phyloP scores from a whole-genome alignment of 2,797 vertebrate species.

The Hafferia zeledoni region DNA sequence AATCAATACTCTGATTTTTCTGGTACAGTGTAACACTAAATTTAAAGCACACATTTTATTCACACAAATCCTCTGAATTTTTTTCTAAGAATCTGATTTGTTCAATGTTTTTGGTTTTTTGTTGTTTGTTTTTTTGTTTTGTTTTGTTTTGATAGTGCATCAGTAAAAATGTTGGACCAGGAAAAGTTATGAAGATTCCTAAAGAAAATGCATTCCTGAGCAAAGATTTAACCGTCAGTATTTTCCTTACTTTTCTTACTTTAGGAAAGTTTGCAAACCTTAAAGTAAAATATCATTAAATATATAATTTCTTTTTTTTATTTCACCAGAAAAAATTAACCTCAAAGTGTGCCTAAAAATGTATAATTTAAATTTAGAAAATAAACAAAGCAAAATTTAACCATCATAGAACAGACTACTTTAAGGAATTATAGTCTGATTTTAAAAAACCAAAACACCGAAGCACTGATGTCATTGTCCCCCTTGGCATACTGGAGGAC shows the following conservation, averaged over 20 bases:
- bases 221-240: slow-evolving; percentile 85
- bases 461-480: background rate
- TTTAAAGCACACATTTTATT: background rate
- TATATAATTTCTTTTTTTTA: background rate
- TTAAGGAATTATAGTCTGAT: background rate
- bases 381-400: background rate
- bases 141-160: slow-evolving; percentile 76
- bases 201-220: slow-evolving; percentile 82
- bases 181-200: slow-evolving; percentile 79
- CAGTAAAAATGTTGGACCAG: slow-evolving; percentile 82
- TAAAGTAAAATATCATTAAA: background rate
- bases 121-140: background rate
- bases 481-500: background rate
- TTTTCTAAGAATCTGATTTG: background rate
- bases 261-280: background rate
- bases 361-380: background rate
- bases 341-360: background rate
- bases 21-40: background rate
- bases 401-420: background rate
- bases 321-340: background rate
- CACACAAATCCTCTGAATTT: background rate
- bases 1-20: background rate
- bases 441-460: background rate
- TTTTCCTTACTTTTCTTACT: background rate
- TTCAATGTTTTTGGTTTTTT: background rate